Evolutionary conservation across 2,113 vertebrate genomes (phyloP), one percentile per base, ranked within the genome.

Genomic region (Dicerorhinus sumatrensis): DNA sequence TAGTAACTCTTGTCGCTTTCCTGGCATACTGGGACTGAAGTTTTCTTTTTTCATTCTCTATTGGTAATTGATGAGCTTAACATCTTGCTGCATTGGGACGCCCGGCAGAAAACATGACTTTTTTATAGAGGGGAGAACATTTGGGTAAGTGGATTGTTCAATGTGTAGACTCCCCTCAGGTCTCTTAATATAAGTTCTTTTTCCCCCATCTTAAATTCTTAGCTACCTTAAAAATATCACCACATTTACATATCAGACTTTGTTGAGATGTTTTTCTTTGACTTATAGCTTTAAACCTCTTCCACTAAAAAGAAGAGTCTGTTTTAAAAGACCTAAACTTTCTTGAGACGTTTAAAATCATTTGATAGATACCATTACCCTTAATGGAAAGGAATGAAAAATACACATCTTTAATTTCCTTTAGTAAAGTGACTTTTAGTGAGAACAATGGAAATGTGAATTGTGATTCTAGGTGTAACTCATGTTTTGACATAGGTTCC

Each of bases 391-490:
- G 56, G 69, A 67, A 89, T 94, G 42, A 85, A 98, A 96, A 89
- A 95, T 46, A 63, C 8, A 88, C 58, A 91, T 18, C 76, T 95
- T 86, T 88, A 92, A 96, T 98, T 96, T 95, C 69, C 69, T 97
- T 88, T 79, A 72, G 54, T 70, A 82, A 89, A 80, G 72, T 97
- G 89, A 83, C 51, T 96, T 96, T 97, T 94, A 85, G 96, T 92
- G 67, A 98, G 93, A 97, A 97, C 39, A 92, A 91, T 96, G 94
- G 29, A 88, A 90, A 81, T 27, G 36, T 70, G 56, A 96, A 84
- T 84, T 94, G n/a, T 81, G 96, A 72, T 77, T 77, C 36, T 93
- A 33, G 36, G 8, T 85, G 14, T 79, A 81, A 82, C 46, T 96
- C 56, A 14, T 63, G 4, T 89, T 96, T 95, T 97, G 95, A 96